Conservation (phyloP, 2,113 vertebrate genomes). For the Peucedramus taeniatus region DNA sequence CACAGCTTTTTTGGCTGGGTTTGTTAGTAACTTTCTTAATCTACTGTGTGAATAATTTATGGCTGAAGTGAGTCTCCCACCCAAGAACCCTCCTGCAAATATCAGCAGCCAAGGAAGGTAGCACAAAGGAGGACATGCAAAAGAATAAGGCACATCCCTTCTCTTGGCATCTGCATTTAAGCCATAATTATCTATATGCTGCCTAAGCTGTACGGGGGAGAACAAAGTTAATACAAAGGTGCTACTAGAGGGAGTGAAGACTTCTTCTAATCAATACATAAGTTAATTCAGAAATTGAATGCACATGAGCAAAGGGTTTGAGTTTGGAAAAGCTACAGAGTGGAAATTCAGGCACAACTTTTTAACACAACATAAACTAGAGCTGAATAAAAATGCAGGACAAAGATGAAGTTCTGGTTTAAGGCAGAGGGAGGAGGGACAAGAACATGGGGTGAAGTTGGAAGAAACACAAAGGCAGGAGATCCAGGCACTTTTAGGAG, state of each 20-base stretch:
- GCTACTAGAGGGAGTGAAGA: neutral
- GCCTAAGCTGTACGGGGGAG: neutral
- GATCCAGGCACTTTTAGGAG: neutral
- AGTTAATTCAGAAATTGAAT: neutral
- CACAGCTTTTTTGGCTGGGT: neutral
- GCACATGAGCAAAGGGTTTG: neutral
- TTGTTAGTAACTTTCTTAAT: neutral
- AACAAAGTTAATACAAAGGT: neutral
- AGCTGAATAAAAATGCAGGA: neutral
- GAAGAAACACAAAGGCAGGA: neutral
- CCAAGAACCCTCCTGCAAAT: neutral
- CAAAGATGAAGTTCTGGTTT: neutral
- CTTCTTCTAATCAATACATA: neutral
- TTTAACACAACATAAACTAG: neutral
- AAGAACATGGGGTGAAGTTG: accelerated
- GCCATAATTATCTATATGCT: neutral
- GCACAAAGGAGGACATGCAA: neutral
- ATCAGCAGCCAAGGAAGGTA: neutral
- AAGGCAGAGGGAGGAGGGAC: neutral
- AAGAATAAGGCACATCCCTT: neutral
- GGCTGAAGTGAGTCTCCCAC: neutral
- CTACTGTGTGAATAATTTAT: neutral
- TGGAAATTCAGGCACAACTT: neutral
- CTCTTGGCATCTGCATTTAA: neutral
- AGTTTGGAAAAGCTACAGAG: neutral